Base-by-base conservation (phyloP, 2,797 vertebrate genomes). In the Glyptemys insculpta region DNA sequence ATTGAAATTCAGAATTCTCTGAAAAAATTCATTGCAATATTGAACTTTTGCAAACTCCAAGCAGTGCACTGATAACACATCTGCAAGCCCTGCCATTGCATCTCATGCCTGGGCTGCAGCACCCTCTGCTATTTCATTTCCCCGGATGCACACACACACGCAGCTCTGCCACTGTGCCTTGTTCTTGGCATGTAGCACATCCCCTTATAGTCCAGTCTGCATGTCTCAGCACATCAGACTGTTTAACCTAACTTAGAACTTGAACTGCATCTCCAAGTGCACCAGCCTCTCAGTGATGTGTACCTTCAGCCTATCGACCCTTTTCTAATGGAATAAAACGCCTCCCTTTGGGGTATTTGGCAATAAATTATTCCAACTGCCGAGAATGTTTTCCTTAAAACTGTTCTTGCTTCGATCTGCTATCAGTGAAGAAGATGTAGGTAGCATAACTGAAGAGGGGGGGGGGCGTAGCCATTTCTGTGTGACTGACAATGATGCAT, bases 361-460 rank as follows among this genome's bases (percentile, higher is more conserved):
- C 74, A 78, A 47, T 29, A 29, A 5, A 16, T 78, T 31, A 15
- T 47, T 47, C 25, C 25, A 18, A 1, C 34, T n/a, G 0, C 86
- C 0, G 41, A 2, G 80, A 41, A 41, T 41, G 37, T 72, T 37
- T 41, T 41, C n/a, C n/a, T 21, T 18, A 41, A 41, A 34, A 59
- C 6, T 2, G 59, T 1, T 2, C 5, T 9, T 25, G 68, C 3
- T 83, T 80, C 80, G 5, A 34, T 81, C 62, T 7, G 5, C 44
- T 44, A 37, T 27, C 79, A 4, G n/a, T 29, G 5, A 6, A 79
- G 1, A 81, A 50, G 56, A 37, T 9, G 88, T 84, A 14, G 92
- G 59, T 27, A 1, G 2, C 53, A 93, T 29, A 0, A 0, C 0
- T 4, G 78, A 52, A 79, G 91, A 57, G 29, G 81, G 62, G 49